Percentiles rank a stretch among this genome's conserved stretches.
phyloP scores from a whole-genome alignment of 30 jellyfish, hydroid and myxozoan species.

The Aurelia sp. region DNA sequence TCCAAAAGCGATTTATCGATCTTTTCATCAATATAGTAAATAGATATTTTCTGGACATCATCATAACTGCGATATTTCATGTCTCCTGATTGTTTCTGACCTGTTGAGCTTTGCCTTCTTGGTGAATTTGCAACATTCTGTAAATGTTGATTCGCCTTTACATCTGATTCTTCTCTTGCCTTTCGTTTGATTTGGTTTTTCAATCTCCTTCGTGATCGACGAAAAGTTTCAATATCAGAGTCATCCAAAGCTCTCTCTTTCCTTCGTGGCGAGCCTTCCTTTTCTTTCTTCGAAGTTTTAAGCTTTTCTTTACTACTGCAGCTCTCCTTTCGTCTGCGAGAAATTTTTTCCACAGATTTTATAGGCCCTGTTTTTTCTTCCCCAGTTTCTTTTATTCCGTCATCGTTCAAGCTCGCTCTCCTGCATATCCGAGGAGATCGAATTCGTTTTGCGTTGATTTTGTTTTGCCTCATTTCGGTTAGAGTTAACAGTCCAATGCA shows the following conservation, averaged over 20 bases:
- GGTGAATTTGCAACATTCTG: neutral
- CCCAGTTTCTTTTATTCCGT: neutral
- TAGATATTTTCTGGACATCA: constrained; percentile 45
- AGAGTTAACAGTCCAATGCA: neutral
- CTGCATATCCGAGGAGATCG: constrained; percentile 14
- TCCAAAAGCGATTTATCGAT: neutral
- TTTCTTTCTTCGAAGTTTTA: constrained; percentile 10
- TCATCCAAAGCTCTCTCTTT: constrained; percentile 14
- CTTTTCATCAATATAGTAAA: constrained; percentile 30
- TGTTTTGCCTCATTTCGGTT: neutral
- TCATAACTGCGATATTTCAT: neutral
- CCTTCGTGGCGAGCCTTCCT: constrained; percentile 27
- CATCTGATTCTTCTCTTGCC: constrained; percentile 29
- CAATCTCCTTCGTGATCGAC: constrained; percentile 15
- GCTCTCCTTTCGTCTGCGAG: neutral
- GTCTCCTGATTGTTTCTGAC: neutral
- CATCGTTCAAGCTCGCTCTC: neutral
- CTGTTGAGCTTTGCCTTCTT: neutral
- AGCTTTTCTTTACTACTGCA: constrained; percentile 11
- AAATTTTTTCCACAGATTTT: neutral
- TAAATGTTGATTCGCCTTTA: neutral
- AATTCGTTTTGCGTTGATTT: neutral
- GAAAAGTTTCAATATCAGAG: constrained; percentile 45
- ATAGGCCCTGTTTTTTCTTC: neutral
- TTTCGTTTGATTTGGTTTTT: neutral